Percentiles rank a stretch among this genome's conserved stretches.
These are phyloP conservation scores for Emydoidea blandingii DNA, from an alignment of 2,797 vertebrate species.

Conservation along the genomic window DNA sequence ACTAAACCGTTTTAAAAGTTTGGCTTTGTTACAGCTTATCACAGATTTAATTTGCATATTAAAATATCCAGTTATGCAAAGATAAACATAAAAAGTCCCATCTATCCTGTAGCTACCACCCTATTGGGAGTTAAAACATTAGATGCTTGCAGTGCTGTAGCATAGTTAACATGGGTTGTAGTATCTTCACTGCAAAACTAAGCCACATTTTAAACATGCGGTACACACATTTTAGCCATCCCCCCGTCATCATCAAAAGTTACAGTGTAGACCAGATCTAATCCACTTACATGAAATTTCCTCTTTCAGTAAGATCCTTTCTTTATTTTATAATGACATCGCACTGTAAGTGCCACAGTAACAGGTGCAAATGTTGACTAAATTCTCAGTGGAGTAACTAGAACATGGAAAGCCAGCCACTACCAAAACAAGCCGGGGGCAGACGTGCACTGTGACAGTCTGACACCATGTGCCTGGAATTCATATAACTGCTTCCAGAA, in stretches of 20 bases:
- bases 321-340: background rate
- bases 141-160: rapidly evolving
- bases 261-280: background rate
- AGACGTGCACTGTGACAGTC: background rate
- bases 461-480: background rate
- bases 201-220: background rate
- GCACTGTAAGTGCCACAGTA: background rate
- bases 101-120: background rate
- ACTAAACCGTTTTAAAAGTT: background rate
- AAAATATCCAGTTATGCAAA: background rate
- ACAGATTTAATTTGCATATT: background rate
- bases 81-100: background rate
- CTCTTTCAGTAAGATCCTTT: background rate
- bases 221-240: background rate
- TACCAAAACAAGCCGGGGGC: background rate
- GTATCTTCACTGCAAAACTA: background rate
- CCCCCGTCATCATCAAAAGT: background rate
- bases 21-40: background rate
- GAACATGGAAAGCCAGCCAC: background rate
- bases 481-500: background rate
- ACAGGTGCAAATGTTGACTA: background rate
- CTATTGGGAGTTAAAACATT: rapidly evolving
- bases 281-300: background rate
- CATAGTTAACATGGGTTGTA: background rate
- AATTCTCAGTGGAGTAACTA: background rate